Evolutionary conservation across 64 coral and sea anemone genomes (phyloP).

Genomic region (Montipora foliosa): DNA sequence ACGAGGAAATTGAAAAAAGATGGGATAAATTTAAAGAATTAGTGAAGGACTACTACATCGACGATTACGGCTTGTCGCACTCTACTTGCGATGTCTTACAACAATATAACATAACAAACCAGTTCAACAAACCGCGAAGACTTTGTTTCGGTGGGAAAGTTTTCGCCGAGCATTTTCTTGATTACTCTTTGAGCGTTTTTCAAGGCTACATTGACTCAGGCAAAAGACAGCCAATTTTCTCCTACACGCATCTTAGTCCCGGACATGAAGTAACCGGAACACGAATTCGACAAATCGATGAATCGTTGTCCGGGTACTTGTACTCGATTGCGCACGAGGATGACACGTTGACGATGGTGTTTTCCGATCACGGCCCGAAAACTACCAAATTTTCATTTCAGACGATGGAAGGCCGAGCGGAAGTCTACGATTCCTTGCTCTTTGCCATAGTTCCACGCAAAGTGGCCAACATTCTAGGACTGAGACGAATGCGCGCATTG

Average conservation of each 20-base stretch:
- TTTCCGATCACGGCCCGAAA: constrained; percentile 95
- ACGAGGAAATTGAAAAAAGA: constrained; percentile 39
- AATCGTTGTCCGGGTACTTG: constrained; percentile 73
- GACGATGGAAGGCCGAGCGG: constrained; percentile 86
- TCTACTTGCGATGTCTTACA: constrained; percentile 81
- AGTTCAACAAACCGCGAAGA: constrained; percentile 83
- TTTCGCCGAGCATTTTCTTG: constrained; percentile 80
- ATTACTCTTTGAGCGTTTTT: constrained; percentile 76
- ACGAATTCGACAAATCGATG: constrained; percentile 86
- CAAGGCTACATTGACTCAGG: constrained; percentile 54
- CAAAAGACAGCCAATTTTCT: constrained; percentile 77
- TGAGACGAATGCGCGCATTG: constrained; percentile 59
- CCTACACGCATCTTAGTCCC: constrained; percentile 83
- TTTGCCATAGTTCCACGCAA: constrained; percentile 86
- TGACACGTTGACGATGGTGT: constrained; percentile 81
- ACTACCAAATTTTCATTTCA: constrained; percentile 85
- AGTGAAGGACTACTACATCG: constrained; percentile 59
- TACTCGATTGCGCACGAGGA: constrained; percentile 71
- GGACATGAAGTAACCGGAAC: constrained; percentile 91
- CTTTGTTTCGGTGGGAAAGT: constrained; percentile 85
- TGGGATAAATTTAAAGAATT: constrained; percentile 73
- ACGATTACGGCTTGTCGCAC: constrained; percentile 89
- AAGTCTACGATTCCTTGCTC: constrained; percentile 87
- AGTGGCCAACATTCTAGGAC: constrained; percentile 72
- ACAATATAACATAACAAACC: constrained; percentile 87